Evolutionary conservation across 1,140 invertebrate genomes (phyloP).

Genomic region (Phocides pigmalion): DNA sequence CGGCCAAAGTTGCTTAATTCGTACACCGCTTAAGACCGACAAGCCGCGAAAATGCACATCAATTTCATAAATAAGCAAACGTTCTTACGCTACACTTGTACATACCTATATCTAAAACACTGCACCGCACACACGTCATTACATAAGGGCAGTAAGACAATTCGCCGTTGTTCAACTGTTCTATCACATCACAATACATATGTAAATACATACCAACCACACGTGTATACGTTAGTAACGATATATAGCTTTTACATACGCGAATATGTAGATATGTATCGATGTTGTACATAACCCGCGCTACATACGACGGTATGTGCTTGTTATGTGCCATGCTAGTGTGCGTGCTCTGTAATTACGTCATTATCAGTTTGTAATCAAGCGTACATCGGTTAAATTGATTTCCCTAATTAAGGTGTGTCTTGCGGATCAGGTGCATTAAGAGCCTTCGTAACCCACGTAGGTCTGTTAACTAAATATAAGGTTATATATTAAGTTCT

Average conservation of each 20-base stretch:
- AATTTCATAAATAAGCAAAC: background rate
- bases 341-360: constrained; percentile 58
- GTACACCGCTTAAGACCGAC: too few relatives aligned
- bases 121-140: background rate
- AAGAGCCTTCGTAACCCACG: too few relatives aligned
- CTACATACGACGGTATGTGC: constrained; percentile 41
- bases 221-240: constrained; percentile 4
- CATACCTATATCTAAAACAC: background rate
- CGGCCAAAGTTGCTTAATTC: too few relatives aligned
- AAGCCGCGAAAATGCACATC: background rate
- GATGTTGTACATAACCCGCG: constrained; percentile 28
- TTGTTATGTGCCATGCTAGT: constrained; percentile 31
- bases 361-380: constrained; percentile 67
- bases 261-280: constrained; percentile 2
- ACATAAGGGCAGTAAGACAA: constrained; percentile 22
- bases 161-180: constrained; percentile 26
- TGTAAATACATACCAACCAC: constrained; percentile 23
- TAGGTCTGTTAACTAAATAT: too few relatives aligned
- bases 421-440: constrained; percentile 7
- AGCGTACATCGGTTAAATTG: constrained; percentile 61
- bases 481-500: too few relatives aligned
- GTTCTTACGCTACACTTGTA: background rate
- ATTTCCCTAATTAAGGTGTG: constrained; percentile 57
- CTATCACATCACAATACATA: constrained; percentile 9
- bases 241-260: constrained; percentile 4